These are phyloP conservation scores for Troides helena DNA, from an alignment of 2,888 invertebrate genomes.

Conservation along the genomic window DNA sequence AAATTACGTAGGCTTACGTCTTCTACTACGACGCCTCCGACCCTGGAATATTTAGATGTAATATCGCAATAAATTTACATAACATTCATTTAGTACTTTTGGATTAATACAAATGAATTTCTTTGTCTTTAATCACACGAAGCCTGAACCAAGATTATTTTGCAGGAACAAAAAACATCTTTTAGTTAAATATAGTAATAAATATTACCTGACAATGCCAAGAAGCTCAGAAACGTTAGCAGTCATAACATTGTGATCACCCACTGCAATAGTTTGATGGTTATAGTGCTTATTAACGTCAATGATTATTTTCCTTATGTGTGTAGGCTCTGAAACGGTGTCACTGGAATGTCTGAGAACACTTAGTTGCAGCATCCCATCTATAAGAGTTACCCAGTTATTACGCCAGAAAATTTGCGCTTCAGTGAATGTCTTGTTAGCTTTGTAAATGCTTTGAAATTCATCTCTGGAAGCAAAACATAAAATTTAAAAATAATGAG, in stretches of 20 bases:
- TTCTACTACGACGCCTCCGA: conserved; percentile 51
- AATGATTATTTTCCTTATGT: conserved; percentile 46
- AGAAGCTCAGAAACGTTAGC: conserved; percentile 38
- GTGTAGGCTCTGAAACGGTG: conserved; percentile 82
- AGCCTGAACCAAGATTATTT: too few relatives aligned
- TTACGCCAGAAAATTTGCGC: conserved; percentile 81
- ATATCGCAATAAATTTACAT: neutral
- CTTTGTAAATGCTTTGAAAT: conserved; percentile 47
- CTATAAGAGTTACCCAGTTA: conserved; percentile 91
- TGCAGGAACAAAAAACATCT: neutral
- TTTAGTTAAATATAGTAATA: neutral
- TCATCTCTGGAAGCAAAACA: conserved; percentile 42
- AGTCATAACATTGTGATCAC: conserved; percentile 33
- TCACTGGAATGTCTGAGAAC: conserved; percentile 82
- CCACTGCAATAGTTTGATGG: conserved; percentile 13
- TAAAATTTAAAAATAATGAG: too few relatives aligned
- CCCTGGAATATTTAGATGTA: conserved; percentile 40
- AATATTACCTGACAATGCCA: conserved; percentile 42
- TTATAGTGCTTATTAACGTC: conserved; percentile 41
- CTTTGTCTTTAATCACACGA: too few relatives aligned
- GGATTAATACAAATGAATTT: neutral
- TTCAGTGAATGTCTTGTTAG: conserved; percentile 43
- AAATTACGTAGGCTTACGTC: conserved; percentile 43
- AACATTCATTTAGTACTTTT: neutral
- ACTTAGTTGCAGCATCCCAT: conserved; percentile 89